A percentile compares a stretch with the other conserved stretches of the same genome.
phyloP scores from a whole-genome alignment of 2,797 vertebrate species.

The Melanogrammus aeglefinus region DNA sequence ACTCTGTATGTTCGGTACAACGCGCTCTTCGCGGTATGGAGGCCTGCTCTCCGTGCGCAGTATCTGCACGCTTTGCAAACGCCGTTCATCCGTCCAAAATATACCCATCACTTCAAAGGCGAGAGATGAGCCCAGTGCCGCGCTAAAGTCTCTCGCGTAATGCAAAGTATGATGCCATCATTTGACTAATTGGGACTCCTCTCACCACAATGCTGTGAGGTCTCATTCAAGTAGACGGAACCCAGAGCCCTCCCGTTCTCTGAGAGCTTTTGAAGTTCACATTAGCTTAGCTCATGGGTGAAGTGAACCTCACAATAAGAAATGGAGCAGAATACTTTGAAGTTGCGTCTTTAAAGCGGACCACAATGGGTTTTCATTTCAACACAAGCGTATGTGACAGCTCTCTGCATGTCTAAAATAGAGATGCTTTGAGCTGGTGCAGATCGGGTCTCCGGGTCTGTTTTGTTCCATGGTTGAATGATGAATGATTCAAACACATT shows the following conservation, averaged over 20 bases:
- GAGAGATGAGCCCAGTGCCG: conserved; percentile 20
- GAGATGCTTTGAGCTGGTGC: conserved; percentile 69
- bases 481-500: conserved; percentile 41
- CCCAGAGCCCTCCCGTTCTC: conserved; percentile 15
- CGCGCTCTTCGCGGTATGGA: conserved; percentile 26
- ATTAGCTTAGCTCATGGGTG: conserved; percentile 53
- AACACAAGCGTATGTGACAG: conserved; percentile 50
- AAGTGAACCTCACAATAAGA: conserved; percentile 44
- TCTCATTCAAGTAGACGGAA: conserved; percentile 35
- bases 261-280: conserved; percentile 50
- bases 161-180: conserved; percentile 36
- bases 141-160: conserved; percentile 19
- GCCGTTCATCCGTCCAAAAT: conserved; percentile 19
- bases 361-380: conserved; percentile 54
- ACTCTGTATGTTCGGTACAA: conserved; percentile 35
- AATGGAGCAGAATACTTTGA: conserved; percentile 32
- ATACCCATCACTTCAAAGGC: conserved; percentile 25
- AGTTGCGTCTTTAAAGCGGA: conserved; percentile 49
- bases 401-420: conserved; percentile 62
- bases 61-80: conserved; percentile 29
- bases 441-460: conserved; percentile 33
- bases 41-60: conserved; percentile 20
- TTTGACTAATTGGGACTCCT: conserved; percentile 41
- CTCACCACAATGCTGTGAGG: conserved; percentile 35
- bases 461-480: conserved; percentile 52